Evolutionary conservation across 2,888 invertebrate species (phyloP), one percentile per base, ranked within the genome.

Genomic region (Agriotes lineatus): DNA sequence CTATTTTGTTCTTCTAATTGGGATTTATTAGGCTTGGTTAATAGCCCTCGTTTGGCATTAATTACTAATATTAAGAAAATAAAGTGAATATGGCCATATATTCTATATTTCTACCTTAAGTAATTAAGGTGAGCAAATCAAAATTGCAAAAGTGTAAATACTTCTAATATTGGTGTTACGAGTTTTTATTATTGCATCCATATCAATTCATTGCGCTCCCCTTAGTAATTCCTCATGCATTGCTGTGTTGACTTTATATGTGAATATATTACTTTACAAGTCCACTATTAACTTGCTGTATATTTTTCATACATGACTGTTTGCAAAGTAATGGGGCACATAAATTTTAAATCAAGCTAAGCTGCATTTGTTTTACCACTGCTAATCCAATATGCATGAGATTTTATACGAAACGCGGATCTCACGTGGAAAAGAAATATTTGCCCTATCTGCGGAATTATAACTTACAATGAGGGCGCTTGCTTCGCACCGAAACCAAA

Each of bases 321-420:
- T 52, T 52, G 33, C 33, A 35, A 52, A 18, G 35, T 52, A 52
- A 33, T 52, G 52, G 33, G 18, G 52, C 33, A 16, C 33, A 33
- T 52, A 52, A 52, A 52, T 52, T 52, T n/a, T 52, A 52, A 33
- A 52, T 33, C 52, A 52, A 16, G 52, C 33, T 52, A 52, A 52
- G 18, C 33, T 18, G 52, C 52, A 52, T 52, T 52, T 33, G 33
- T 52, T 52, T 52, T 52, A 19, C 33, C 33, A 33, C 52, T 18
- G 33, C 52, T 16, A 52, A 52, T 52, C 52, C 52, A 52, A 52
- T 52, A 52, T 52, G 35, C 52, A 52, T 52, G 52, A 52, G 52
- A 30, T 30, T 52, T 19, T 52, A 33, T 33, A 35, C 18, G 52
- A 52, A 52, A 52, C 18, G 35, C 52, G 9, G 35, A 16, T 33